Percentiles rank a stretch among this genome's conserved stretches.
These are phyloP conservation scores for Sisyra terminalis DNA, from an alignment of 2,888 invertebrate species.

Conservation along the genomic window DNA sequence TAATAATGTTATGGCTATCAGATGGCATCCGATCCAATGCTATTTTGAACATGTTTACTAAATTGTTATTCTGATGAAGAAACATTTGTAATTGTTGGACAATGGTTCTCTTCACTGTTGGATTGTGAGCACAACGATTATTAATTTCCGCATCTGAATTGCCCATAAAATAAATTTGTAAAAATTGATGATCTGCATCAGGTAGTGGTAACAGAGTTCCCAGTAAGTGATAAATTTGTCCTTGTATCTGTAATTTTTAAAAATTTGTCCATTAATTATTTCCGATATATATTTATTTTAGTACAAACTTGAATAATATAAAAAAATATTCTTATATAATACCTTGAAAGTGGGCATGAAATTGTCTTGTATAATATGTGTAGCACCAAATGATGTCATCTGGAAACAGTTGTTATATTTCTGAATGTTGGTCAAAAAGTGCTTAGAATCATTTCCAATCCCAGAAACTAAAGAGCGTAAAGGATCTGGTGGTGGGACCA, in stretches of 20 bases:
- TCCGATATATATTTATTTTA: no score
- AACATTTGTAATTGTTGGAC: conserved; percentile 3
- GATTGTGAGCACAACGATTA: conserved; percentile 11
- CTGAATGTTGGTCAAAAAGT: conserved; percentile 12
- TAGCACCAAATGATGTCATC: conserved; percentile 15
- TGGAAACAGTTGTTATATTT: conserved; percentile 15
- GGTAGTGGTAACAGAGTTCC: conserved; percentile 11
- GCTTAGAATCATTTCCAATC: conserved; percentile 8
- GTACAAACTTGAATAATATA: no score
- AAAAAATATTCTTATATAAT: no score
- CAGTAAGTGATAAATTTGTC: conserved; percentile 10
- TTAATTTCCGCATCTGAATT: conserved; percentile 11
- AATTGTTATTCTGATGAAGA: conserved; percentile 17
- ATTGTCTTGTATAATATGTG: conserved; percentile 6
- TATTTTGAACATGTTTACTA: conserved; percentile 18
- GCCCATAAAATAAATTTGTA: conserved; percentile 14
- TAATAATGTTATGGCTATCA: conserved; percentile 18
- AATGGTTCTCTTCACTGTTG: neutral
- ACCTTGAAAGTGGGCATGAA: conserved; percentile 9
- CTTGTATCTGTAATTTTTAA: conserved; percentile 2
- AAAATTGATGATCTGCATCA: conserved; percentile 11
- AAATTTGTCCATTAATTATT: no score
- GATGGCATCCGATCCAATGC: conserved; percentile 18
- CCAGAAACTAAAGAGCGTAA: conserved; percentile 13
- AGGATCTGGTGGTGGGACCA: conserved; percentile 21